phyloP scores from a whole-genome alignment of 2,113 vertebrate species.

The Marcusenius ussheri region DNA sequence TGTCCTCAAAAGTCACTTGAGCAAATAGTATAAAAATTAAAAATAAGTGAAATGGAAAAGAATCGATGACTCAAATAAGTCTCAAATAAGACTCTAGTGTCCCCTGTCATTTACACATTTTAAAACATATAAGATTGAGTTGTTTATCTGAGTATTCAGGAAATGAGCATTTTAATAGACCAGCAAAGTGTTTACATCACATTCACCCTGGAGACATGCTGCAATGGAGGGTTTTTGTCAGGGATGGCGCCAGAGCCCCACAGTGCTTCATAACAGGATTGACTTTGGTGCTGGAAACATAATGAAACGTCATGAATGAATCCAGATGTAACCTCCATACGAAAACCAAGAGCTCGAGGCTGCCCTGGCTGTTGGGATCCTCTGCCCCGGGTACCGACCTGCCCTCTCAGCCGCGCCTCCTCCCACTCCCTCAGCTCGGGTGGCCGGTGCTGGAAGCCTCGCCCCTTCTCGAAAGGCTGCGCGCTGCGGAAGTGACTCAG shows the following conservation, averaged over 20 bases:
- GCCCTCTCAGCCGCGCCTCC: slow-evolving; percentile 52
- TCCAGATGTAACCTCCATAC: neutral
- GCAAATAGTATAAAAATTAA: neutral
- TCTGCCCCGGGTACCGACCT: slow-evolving; percentile 47
- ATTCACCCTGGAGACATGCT: neutral
- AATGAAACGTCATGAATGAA: neutral
- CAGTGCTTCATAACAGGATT: neutral
- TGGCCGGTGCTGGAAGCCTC: slow-evolving; percentile 62
- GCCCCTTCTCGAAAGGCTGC: slow-evolving; percentile 66
- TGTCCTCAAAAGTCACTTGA: neutral
- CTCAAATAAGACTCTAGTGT: neutral
- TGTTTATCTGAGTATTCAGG: neutral
- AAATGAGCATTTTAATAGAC: neutral
- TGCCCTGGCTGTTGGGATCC: neutral
- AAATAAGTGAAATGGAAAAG: neutral
- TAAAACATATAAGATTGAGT: neutral
- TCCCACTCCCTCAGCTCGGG: slow-evolving; percentile 62
- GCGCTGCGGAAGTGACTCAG: slow-evolving; percentile 63
- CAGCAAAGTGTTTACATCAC: neutral
- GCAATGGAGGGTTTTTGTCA: neutral
- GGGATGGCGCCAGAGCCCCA: neutral
- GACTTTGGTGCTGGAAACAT: neutral
- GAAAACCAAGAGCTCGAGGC: neutral
- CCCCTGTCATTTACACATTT: neutral
- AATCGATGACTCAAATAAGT: neutral